These are phyloP conservation scores for Pollenia amentaria DNA, from an alignment of 2,888 invertebrate genomes.

Conservation along the genomic window DNA sequence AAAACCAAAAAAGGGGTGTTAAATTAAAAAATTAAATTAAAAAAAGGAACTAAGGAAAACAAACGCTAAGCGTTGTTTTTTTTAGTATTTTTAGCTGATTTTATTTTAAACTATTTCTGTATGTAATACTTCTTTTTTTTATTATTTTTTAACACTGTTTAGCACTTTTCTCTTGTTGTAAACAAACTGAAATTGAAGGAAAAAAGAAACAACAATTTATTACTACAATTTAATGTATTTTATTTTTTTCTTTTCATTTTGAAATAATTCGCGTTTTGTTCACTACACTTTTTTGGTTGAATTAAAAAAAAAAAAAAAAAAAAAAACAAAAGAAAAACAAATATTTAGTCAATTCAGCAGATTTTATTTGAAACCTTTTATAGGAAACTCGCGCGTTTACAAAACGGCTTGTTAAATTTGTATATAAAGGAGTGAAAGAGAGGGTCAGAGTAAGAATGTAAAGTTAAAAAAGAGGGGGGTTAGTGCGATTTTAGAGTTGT, in stretches of 20 bases:
- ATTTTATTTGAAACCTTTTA: slow-evolving; percentile 64
- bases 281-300: slow-evolving; percentile 38
- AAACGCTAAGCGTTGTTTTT: slow-evolving; percentile 59
- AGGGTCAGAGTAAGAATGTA: neutral
- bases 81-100: slow-evolving; percentile 22
- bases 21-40: neutral
- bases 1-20: neutral
- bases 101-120: slow-evolving; percentile 19
- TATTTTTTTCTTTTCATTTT: slow-evolving; percentile 16
- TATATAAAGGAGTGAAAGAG: neutral
- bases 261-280: slow-evolving; percentile 21
- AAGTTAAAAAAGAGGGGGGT: neutral
- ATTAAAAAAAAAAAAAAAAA: neutral
- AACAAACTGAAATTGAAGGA: slow-evolving; percentile 65
- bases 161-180: slow-evolving; percentile 68
- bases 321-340: no score
- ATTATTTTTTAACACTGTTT: slow-evolving; percentile 65
- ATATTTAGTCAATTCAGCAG: slow-evolving; percentile 52
- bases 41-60: slow-evolving; percentile 43
- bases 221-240: slow-evolving; percentile 26
- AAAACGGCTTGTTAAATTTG: neutral
- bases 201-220: slow-evolving; percentile 44
- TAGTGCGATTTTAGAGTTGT: neutral
- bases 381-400: slow-evolving; percentile 54
- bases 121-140: slow-evolving; percentile 15